A percentile compares a stretch with the other conserved stretches of the same genome.
Conservation (phyloP, 2,797 vertebrate species). For the Semaprochilodus insignis region DNA sequence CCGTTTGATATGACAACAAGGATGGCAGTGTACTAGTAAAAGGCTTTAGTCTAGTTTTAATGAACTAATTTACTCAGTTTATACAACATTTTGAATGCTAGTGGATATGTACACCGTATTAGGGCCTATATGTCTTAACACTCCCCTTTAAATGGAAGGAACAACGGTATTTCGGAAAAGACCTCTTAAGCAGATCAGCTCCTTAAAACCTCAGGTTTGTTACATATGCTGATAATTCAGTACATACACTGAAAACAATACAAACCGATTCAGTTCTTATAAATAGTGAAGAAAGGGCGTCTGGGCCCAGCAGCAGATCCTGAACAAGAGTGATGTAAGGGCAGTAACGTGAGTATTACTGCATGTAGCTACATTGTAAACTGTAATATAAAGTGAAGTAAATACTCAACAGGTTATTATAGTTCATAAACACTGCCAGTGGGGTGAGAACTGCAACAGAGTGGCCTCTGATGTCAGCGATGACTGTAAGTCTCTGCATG, state of each 20-base stretch:
- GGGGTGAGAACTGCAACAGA: neutral
- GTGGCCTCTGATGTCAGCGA: slow-evolving; percentile 41
- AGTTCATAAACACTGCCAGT: neutral
- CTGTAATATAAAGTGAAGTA: neutral
- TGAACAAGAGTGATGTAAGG: neutral
- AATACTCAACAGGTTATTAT: neutral
- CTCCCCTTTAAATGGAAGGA: too few relatives aligned
- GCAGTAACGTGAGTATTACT: neutral
- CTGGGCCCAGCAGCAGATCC: neutral
- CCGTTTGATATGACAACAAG: too few relatives aligned
- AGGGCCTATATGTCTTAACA: too few relatives aligned
- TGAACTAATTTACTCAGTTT: too few relatives aligned
- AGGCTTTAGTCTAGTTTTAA: too few relatives aligned
- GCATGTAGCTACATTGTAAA: neutral
- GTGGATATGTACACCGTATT: too few relatives aligned
- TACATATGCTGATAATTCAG: neutral
- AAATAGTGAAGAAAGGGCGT: neutral
- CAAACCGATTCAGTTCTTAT: neutral
- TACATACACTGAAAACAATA: neutral
- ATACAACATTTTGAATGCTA: too few relatives aligned
- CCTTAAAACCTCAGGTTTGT: neutral
- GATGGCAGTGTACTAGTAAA: too few relatives aligned
- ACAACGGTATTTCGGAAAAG: neutral
- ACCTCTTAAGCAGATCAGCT: neutral
- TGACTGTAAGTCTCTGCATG: slow-evolving; percentile 24